Evolutionary conservation across 2,888 invertebrate species (phyloP), one percentile per base, ranked within the genome.

Genomic region (Sericinus montela): DNA sequence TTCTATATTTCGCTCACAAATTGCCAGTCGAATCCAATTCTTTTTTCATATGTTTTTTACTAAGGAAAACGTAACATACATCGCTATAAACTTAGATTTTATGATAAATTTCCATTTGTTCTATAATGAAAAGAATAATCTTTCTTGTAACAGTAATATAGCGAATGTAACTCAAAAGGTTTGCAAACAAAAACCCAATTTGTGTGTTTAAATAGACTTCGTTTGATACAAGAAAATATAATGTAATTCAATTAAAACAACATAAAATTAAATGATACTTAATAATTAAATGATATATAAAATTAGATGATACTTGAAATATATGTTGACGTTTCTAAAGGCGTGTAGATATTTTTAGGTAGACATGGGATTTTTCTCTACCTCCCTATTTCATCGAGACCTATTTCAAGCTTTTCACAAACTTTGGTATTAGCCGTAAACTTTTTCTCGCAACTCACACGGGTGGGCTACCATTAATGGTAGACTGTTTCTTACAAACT

Each of bases 381-480:
- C 56, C 56, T 48, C 49, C 45, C 43, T n/a, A n/a, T n/a, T n/a
- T n/a, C n/a, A n/a, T 44, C 34, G 39, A 49, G 43, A 79, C 75
- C 78, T 75, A 74, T 83, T 79, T 72, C 72, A 74, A 77, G 69
- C 72, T 75, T 70, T 72, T 70, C 67, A 64, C 67, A 75, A 84
- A 86, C 79, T 85, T 80, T 57, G 58, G 64, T 78, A 79, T 82
- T 81, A 81, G 69, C 62, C 59, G 64, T 57, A 63, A 75, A 83
- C 72, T 80, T 83, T 79, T 75, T 72, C 73, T 69, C 59, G 68
- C 63, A 73, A 81, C 77, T 74, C 78, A 80, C 76, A 80, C 76
- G 82, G 73, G 71, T 66, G 77, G 78, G 59, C 75, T 62, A 69
- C 72, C 78, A 69, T 81, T 84, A 86, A 86, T 84, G 80, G 80